Conservation (phyloP, 2,888 invertebrate genomes). For the Caenorhabditis sp. region DNA sequence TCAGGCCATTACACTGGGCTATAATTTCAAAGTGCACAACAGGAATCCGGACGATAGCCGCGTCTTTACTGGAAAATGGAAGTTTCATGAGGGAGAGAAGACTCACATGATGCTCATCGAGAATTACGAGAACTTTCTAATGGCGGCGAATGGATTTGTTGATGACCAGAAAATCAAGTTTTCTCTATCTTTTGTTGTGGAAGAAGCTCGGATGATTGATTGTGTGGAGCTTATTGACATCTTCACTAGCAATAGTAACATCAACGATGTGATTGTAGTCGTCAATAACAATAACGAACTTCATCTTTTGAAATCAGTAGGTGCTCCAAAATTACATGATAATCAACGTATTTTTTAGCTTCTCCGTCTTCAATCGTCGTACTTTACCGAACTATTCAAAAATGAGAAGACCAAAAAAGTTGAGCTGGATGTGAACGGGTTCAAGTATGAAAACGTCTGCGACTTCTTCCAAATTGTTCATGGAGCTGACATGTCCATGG, state of each 20-base stretch:
- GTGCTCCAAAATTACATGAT: not conserved
- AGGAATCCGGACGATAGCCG: not conserved
- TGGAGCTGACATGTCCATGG: slow-evolving; percentile 1
- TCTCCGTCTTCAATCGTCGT: not conserved
- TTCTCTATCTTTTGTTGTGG: not conserved
- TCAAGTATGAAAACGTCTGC: not conserved
- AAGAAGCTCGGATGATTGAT: not conserved
- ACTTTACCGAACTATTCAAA: not conserved
- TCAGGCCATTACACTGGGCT: not conserved
- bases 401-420: not conserved
- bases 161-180: not conserved
- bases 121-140: not conserved
- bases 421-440: not conserved
- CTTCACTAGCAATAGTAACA: not conserved
- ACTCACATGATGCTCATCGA: not conserved
- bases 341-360: not conserved
- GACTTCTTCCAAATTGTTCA: slow-evolving; percentile 8
- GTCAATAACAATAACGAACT: not conserved
- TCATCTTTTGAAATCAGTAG: not conserved
- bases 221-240: not conserved
- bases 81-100: not conserved
- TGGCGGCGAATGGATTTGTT: not conserved
- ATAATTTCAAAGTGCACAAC: not conserved
- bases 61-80: not conserved
- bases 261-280: not conserved